Evolutionary conservation across 2,797 vertebrate species (phyloP), one percentile per base, ranked within the genome.

Genomic region (Eulemur mongoz): DNA sequence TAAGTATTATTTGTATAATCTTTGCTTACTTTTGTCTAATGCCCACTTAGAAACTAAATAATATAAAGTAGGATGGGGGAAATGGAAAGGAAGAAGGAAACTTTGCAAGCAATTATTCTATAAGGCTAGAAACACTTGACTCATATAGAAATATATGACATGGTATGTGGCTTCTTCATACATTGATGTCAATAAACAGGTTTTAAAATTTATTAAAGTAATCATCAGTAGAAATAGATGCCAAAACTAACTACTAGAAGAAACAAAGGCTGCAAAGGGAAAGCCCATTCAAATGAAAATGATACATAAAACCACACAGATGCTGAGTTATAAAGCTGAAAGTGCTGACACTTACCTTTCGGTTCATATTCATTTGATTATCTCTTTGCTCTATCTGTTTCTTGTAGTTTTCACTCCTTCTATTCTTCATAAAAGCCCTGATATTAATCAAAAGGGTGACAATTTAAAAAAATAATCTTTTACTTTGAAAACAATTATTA

Each of bases 181-280:
- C 2, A 54, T 1, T 76, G 32, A 80, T 70, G n/a, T 32, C 63
- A 48, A 10, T 76, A 94, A 84, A 40, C 13, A 82, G 22, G 45
- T 78, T 54, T 95, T 91, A 52, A 90, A 92, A 92, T 15, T 23
- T 83, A 92, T 30, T 43, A 87, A 89, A 72, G 48, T 61, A 86
- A 80, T 72, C 15, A 83, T 63, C n/a, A 81, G 43, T 82, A 35
- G n/a, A 72, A 88, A n/a, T 54, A 95, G n/a, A 91, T 61, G 45
- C 4, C 48, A 72, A 93, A 78, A 72, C 14, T 43, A 73, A 63
- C 14, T 50, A 73, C 32, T 59, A n/a, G n/a, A 85, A 92, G 15
- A 85, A 95, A 83, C 35, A 75, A 81, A 79, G n/a, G 7, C 22
- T 80, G 12, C 35, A 92, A 92, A 94, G 75, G 50, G 15, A 40